Base-by-base conservation (phyloP, 2,113 vertebrate species). In the Apteryx mantelli region DNA sequence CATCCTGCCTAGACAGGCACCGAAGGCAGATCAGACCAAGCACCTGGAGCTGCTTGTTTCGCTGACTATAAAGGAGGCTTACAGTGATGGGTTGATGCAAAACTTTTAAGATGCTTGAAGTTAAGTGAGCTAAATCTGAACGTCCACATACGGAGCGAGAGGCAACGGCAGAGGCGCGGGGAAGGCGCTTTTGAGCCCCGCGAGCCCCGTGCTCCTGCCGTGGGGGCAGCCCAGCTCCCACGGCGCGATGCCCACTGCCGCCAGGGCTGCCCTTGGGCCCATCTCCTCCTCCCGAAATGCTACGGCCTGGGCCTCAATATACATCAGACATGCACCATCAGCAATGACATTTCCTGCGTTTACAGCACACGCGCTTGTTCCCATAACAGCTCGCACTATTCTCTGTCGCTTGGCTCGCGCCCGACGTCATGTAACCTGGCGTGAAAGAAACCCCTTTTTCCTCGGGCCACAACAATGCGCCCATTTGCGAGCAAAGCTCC, bases 401-500 rank as follows among this genome's bases (percentile, higher is more conserved):
- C 93, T 86, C 93, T 3, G 2, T 46, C 76, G 70, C 77, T 91
- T 93, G 90, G 88, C 90, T 91, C 79, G 58, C 0, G 16, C 85
- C 91, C 91, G 9, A 10, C 75, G 79, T 88, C 95, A 95, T 64
- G 95, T 94, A 91, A 95, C 85, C 76, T 86, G 80, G 76, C 8
- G 76, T n/a, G 90, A 97, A 96, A 96, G 95, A 91, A 78, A 83
- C 36, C 64, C 55, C 88, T 95, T 95, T 80, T 95, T 26, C 56
- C 96, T 90, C 68, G 14, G 36, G 79, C 79, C 82, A 86, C 86
- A 93, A 96, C 96, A 96, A 97, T 90, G 79, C 66, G 46, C 93
- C 93, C 77, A 24, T 95, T 97, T 94, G 96, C 95, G 88, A 95
- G 90, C 68, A 94, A 83, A 94, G 90, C 64, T 79, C 66, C 86